A percentile compares a stretch with the other conserved stretches of the same genome.
phyloP scores from a whole-genome alignment of 2,797 vertebrate species.

The Sphaeramia orbicularis region DNA sequence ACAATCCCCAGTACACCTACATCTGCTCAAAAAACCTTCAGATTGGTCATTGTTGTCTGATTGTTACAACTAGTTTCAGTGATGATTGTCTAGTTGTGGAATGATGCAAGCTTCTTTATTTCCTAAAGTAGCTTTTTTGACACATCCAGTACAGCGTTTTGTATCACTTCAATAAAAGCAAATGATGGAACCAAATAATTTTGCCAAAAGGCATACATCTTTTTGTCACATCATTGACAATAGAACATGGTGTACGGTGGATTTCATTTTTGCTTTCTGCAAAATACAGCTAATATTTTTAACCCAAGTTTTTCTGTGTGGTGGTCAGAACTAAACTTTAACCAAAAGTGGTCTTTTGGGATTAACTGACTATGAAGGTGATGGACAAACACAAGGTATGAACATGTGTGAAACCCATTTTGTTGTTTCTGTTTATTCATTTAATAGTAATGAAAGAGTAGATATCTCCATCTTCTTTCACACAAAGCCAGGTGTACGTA shows the following conservation, averaged over 20 bases:
- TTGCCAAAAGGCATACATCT: slow-evolving; percentile 8
- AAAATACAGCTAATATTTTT: not conserved
- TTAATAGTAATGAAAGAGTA: no score
- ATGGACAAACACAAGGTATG: no score
- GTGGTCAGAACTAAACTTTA: no score
- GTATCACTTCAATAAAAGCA: slow-evolving; percentile 7
- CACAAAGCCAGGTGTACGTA: no score
- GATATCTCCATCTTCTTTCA: no score
- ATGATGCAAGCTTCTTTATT: not conserved
- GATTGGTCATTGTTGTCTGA: no score
- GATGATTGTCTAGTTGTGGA: slow-evolving; percentile 3
- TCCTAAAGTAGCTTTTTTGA: slow-evolving; percentile 2
- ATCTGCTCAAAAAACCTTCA: not conserved
- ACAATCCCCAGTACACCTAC: not conserved
- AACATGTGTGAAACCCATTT: no score
- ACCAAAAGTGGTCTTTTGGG: no score
- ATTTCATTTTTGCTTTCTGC: slow-evolving; percentile 4
- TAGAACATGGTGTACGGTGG: slow-evolving; percentile 9
- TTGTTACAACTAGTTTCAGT: not conserved
- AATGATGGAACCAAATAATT: slow-evolving; percentile 4
- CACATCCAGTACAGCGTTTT: slow-evolving; percentile 11
- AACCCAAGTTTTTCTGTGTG: no score
- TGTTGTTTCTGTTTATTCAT: no score
- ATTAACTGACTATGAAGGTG: no score
- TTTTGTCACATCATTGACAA: slow-evolving; percentile 21